Evolutionary conservation across 2,113 vertebrate species (phyloP).

Genomic region (Nansenia antarctica): DNA sequence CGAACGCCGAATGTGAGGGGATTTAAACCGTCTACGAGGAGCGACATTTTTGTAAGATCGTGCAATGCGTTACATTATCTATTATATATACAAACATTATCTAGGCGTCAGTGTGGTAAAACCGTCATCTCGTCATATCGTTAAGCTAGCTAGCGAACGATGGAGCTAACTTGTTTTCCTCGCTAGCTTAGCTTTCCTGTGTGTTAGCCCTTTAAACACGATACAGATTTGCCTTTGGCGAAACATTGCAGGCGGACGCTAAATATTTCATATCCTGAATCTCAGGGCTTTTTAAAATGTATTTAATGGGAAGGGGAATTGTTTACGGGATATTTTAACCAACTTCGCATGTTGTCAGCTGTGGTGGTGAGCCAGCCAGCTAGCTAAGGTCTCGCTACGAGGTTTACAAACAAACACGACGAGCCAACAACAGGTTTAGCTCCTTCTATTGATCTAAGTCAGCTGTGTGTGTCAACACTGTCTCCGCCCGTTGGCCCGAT

Average conservation of each 20-base stretch:
- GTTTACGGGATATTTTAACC: background rate
- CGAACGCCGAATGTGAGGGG: constrained; percentile 45
- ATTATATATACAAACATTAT: too few relatives aligned
- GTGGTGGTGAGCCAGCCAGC: background rate
- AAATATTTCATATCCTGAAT: too few relatives aligned
- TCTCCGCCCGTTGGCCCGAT: background rate
- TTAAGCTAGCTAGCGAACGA: constrained; percentile 38
- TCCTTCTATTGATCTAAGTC: background rate
- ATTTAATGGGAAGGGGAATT: background rate
- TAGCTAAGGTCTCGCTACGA: background rate
- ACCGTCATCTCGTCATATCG: background rate
- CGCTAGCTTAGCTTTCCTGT: constrained; percentile 62
- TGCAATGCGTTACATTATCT: background rate
- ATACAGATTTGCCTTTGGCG: background rate
- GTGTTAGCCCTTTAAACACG: constrained; percentile 46
- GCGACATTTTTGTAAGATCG: constrained; percentile 20
- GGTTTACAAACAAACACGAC: background rate
- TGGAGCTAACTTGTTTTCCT: constrained; percentile 66
- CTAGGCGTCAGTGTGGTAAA: background rate
- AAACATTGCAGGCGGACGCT: too few relatives aligned
- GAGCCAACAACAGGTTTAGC: background rate
- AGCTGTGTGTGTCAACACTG: background rate
- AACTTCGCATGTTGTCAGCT: background rate
- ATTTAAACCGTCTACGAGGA: constrained; percentile 59
- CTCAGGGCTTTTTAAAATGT: too few relatives aligned